These are phyloP conservation scores for Hapalemur alaotrensis DNA, from an alignment of 2,797 vertebrate species.

Conservation along the genomic window DNA sequence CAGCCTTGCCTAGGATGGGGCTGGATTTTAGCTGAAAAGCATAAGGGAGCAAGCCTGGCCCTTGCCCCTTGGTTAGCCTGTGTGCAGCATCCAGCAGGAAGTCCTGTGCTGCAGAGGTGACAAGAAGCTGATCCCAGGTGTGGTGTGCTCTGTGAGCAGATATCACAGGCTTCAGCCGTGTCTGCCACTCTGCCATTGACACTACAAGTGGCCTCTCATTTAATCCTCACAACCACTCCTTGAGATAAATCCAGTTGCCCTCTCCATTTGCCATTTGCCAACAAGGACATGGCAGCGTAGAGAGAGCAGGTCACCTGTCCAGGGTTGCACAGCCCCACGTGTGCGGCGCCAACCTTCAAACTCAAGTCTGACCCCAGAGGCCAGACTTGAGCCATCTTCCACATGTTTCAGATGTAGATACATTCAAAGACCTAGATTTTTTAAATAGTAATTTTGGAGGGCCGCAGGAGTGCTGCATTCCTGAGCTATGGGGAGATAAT, in stretches of 20 bases:
- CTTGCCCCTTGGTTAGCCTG: neutral
- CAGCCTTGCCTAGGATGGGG: neutral
- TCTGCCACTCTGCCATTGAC: neutral
- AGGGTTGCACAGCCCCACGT: too few species aligned
- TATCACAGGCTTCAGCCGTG: neutral
- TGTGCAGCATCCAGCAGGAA: neutral
- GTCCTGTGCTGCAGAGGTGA: too few species aligned
- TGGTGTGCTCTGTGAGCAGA: neutral
- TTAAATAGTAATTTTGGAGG: neutral
- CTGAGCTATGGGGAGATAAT: neutral
- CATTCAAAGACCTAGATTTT: neutral
- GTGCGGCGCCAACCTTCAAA: neutral
- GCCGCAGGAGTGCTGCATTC: too few species aligned
- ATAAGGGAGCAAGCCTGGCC: rapidly evolving
- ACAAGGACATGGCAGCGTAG: neutral
- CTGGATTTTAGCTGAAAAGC: neutral
- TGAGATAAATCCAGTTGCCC: neutral
- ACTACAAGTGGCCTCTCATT: neutral
- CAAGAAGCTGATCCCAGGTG: neutral
- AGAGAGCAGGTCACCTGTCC: neutral
- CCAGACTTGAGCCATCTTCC: neutral
- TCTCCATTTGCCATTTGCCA: neutral
- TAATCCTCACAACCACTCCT: rapidly evolving
- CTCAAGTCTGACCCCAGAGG: neutral
- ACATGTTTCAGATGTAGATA: neutral